Percentiles rank a stretch among this genome's conserved stretches.
Evolutionary conservation across 2,888 invertebrate genomes (phyloP).

Genomic region (Nymphalis urticae): DNA sequence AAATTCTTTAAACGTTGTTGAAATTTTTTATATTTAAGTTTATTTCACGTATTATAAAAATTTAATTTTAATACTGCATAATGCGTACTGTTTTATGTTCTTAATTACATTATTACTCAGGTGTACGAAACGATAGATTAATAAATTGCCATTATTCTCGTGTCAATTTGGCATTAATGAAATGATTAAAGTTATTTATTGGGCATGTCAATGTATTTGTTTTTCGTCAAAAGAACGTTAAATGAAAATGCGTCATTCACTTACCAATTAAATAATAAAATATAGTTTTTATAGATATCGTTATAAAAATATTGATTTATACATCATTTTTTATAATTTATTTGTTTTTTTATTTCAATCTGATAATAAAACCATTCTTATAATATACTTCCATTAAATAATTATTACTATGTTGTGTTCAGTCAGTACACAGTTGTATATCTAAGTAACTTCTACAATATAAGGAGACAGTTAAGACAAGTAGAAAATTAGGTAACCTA

Average conservation of each 20-base stretch:
- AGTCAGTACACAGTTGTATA: constrained; percentile 48
- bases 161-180: constrained; percentile 42
- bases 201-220: too few relatives aligned
- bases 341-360: constrained; percentile 3
- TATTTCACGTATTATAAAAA: not conserved
- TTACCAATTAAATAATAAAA: too few relatives aligned
- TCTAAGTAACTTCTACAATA: constrained; percentile 50
- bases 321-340: too few relatives aligned
- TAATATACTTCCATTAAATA: constrained; percentile 6
- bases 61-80: too few relatives aligned
- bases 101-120: constrained; percentile 1
- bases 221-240: too few relatives aligned
- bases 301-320: too few relatives aligned
- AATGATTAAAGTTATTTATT: too few relatives aligned
- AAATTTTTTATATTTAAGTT: constrained; percentile 3
- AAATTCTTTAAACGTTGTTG: constrained; percentile 23
- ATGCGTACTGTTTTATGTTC: not conserved
- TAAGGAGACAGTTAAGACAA: constrained; percentile 56
- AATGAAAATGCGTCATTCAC: too few relatives aligned
- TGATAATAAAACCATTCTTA: too few relatives aligned
- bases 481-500: constrained; percentile 47
- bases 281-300: too few relatives aligned
- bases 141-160: constrained; percentile 58
- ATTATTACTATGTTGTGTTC: constrained; percentile 54
- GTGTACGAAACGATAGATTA: constrained; percentile 47